These are phyloP conservation scores for Polypterus bichir DNA, from an alignment of 2,113 vertebrate genomes.

Conservation along the genomic window DNA sequence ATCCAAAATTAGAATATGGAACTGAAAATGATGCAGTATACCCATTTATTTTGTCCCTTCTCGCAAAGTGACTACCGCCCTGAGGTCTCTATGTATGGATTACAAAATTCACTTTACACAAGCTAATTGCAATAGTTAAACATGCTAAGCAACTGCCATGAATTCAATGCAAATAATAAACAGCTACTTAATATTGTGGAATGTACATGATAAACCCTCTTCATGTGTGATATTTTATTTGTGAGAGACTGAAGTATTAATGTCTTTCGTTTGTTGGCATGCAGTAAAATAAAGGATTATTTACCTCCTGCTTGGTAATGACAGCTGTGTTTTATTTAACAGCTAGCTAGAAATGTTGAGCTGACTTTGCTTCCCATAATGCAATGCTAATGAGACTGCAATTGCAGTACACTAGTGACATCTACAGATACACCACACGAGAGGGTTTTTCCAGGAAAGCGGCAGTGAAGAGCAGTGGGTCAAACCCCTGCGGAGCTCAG, in stretches of 20 bases:
- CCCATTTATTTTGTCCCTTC: too few relatives aligned
- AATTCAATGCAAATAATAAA: too few relatives aligned
- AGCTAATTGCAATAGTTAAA: too few relatives aligned
- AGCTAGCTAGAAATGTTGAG: conserved; percentile 26
- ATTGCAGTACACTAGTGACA: conserved; percentile 53
- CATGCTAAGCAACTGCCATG: too few relatives aligned
- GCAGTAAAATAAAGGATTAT: conserved; percentile 2
- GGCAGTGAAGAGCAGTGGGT: conserved; percentile 19
- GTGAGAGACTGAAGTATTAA: not conserved
- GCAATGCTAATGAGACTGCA: conserved; percentile 30
- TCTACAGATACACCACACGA: conserved; percentile 40
- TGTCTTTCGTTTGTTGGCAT: not conserved
- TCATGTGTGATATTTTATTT: not conserved
- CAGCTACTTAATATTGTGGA: too few relatives aligned
- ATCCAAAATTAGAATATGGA: too few relatives aligned
- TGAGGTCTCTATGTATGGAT: too few relatives aligned
- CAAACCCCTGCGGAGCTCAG: conserved; percentile 19
- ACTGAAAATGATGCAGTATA: too few relatives aligned
- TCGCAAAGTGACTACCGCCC: too few relatives aligned
- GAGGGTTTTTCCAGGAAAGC: conserved; percentile 13
- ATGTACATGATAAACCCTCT: too few relatives aligned
- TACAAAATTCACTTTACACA: too few relatives aligned
- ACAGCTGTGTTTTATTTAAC: not conserved
- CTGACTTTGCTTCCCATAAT: conserved; percentile 31
- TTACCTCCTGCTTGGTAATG: not conserved